Conservation (phyloP, 2,888 invertebrate genomes). For the Caenorhabditis sulstoni region DNA sequence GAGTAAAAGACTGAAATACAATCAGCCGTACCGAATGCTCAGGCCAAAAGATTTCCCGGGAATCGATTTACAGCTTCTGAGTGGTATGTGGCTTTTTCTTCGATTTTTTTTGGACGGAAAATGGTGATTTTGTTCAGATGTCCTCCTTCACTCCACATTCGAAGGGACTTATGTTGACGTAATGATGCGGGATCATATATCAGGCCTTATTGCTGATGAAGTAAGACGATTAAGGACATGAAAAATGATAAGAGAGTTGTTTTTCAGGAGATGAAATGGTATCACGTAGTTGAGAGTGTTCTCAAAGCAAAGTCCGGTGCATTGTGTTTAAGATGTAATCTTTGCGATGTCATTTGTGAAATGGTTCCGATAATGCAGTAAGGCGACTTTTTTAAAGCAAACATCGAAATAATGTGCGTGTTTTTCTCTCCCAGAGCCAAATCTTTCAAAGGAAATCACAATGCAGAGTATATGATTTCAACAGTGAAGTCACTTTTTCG, state of each 20-base stretch:
- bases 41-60: conserved; percentile 20
- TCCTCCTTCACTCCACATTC: conserved; percentile 22
- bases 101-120: not conserved
- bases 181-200: conserved; percentile 13
- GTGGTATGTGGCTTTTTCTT: conserved; percentile 13
- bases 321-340: no score
- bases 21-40: not conserved
- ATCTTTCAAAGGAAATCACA: no score
- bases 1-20: conserved; percentile 2
- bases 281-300: conserved; percentile 27
- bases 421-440: no score
- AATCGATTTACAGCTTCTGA: conserved; percentile 14
- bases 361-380: no score
- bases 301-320: not conserved
- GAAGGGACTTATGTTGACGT: conserved; percentile 21
- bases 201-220: conserved; percentile 18
- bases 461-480: no score
- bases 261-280: conserved; percentile 36
- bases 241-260: no score
- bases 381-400: no score
- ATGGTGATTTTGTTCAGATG: conserved; percentile 8
- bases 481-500: no score
- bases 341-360: no score
- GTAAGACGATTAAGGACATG: conserved; percentile 12
- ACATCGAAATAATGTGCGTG: no score